Evolutionary conservation across 2,113 vertebrate species (phyloP).

Genomic region (Tretioscincus oriximinensis): DNA sequence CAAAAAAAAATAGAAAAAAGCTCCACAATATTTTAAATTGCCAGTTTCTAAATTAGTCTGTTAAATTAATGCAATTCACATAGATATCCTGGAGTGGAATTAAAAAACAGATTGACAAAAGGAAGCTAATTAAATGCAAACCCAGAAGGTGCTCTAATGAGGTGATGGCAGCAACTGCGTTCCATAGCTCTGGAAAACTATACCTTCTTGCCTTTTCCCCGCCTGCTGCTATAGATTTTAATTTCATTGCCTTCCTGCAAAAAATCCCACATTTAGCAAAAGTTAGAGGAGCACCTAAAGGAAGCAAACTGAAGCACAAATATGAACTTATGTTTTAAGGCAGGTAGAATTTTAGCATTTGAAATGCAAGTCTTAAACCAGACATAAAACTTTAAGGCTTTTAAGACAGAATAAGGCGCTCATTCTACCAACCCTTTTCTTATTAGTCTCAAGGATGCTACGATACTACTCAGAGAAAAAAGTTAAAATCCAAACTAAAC

Average conservation of each 20-base stretch:
- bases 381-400: constrained; percentile 13
- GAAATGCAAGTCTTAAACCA: constrained; percentile 30
- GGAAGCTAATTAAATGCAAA: constrained; percentile 59
- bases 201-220: constrained; percentile 34
- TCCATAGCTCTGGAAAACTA: constrained; percentile 47
- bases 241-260: constrained; percentile 19
- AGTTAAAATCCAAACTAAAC: no score
- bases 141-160: constrained; percentile 35
- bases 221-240: constrained; percentile 32
- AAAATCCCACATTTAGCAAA: constrained; percentile 2
- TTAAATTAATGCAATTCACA: constrained; percentile 53
- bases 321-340: constrained; percentile 2
- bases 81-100: constrained; percentile 52
- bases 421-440: no score
- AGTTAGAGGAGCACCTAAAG: constrained; percentile 29
- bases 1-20: constrained; percentile 18
- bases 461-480: no score
- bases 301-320: constrained; percentile 34
- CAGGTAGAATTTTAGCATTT: background rate
- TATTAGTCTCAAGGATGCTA: no score
- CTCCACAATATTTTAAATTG: constrained; percentile 51
- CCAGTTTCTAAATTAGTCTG: constrained; percentile 50
- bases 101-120: constrained; percentile 33
- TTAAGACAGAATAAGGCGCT: constrained; percentile 10
- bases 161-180: constrained; percentile 34